These are phyloP conservation scores for Aurelia sp. DNA, from an alignment of 30 jellyfish, hydroid and myxozoan genomes.

Conservation along the genomic window DNA sequence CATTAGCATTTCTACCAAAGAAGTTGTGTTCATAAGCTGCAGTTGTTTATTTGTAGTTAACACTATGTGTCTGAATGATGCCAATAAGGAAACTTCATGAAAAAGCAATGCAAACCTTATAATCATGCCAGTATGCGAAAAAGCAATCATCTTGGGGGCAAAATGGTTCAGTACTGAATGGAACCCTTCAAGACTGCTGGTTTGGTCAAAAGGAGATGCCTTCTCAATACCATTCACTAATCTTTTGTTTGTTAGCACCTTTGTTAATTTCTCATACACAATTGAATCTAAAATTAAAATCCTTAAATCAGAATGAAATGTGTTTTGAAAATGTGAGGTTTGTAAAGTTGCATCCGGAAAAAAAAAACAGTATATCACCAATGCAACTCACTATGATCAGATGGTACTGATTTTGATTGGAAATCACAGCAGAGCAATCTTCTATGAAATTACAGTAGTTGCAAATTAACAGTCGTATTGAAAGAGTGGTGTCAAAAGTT, in stretches of 20 bases:
- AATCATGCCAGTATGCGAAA: slow-evolving; percentile 26
- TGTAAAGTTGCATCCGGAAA: too few species aligned
- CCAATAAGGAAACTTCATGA: background rate
- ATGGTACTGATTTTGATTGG: too few species aligned
- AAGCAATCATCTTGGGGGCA: slow-evolving; percentile 46
- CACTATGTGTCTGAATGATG: slow-evolving; percentile 3
- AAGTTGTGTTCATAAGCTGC: too few species aligned
- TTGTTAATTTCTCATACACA: slow-evolving; percentile 19
- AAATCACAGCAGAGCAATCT: too few species aligned
- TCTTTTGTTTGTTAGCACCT: slow-evolving; percentile 17
- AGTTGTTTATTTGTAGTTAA: background rate
- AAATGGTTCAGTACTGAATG: slow-evolving; percentile 36
- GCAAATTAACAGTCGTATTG: too few species aligned
- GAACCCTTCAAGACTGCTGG: slow-evolving; percentile 56
- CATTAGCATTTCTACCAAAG: too few species aligned
- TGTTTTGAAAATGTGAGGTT: too few species aligned
- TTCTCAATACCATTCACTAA: slow-evolving; percentile 23
- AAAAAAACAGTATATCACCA: too few species aligned
- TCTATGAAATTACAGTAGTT: too few species aligned
- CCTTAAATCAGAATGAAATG: too few species aligned
- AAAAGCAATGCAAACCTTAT: slow-evolving; percentile 16
- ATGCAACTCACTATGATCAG: too few species aligned
- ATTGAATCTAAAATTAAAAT: slow-evolving; percentile 25
- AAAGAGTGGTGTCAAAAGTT: too few species aligned
- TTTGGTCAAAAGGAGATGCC: slow-evolving; percentile 45